A percentile compares a stretch with the other conserved stretches of the same genome.
Conservation (phyloP, 1,140 invertebrate species). For the Drosophila sucinea region DNA sequence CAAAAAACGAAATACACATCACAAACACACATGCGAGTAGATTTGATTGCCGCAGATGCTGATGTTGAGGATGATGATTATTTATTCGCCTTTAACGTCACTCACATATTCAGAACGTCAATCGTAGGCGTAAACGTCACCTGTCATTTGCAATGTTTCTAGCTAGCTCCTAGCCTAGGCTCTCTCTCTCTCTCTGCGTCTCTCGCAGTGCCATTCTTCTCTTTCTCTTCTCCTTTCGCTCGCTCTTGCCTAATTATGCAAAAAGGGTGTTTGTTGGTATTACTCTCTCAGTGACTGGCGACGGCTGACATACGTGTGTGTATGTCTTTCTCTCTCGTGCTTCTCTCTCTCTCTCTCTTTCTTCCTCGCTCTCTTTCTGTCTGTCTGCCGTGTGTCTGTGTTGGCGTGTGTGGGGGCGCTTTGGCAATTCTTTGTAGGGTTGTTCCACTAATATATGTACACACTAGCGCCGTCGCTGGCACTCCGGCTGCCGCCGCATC, state of each 20-base stretch:
- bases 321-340: not conserved
- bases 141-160: constrained; percentile 80
- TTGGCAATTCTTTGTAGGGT: constrained; percentile 25
- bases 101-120: constrained; percentile 46
- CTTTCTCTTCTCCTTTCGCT: constrained; percentile 9
- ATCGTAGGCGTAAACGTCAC: constrained; percentile 68
- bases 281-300: constrained; percentile 10
- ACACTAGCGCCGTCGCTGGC: not conserved
- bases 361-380: not conserved
- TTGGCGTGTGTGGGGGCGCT: constrained; percentile 6
- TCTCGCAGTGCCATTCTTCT: constrained; percentile 2
- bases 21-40: constrained; percentile 45
- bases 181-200: constrained; percentile 7
- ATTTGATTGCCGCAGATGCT: constrained; percentile 51
- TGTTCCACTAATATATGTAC: constrained; percentile 36
- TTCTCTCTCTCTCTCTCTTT: constrained; percentile 15
- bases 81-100: constrained; percentile 46
- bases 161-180: not conserved
- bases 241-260: constrained; percentile 47
- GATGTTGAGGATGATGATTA: constrained; percentile 44
- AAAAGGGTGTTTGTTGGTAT: constrained; percentile 43
- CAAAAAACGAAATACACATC: constrained; percentile 42
- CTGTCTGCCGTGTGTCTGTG: not conserved
- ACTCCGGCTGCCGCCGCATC: not conserved
- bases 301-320: constrained; percentile 13